Evolutionary conservation across 2,888 invertebrate species (phyloP).

Genomic region (Rugalucina vietnamica): DNA sequence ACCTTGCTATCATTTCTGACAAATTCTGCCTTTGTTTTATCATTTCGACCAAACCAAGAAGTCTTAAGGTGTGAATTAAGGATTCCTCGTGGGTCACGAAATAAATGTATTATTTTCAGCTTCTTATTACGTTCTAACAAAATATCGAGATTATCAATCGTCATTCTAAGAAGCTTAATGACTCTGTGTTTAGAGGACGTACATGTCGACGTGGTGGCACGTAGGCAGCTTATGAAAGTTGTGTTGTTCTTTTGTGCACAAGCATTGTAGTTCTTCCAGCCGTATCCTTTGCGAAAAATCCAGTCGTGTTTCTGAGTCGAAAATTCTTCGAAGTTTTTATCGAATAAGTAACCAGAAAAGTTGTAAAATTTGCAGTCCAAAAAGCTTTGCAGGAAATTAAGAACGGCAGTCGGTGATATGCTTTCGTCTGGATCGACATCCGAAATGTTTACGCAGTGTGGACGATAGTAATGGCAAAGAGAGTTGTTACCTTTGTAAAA

Average conservation of each 20-base stretch:
- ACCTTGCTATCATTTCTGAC: conserved; percentile 3
- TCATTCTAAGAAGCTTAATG: neutral
- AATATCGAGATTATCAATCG: neutral
- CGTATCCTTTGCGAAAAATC: neutral
- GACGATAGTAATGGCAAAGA: neutral
- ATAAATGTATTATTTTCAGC: neutral
- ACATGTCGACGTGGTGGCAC: neutral
- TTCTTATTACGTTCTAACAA: neutral
- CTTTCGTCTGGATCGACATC: neutral
- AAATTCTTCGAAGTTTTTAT: neutral
- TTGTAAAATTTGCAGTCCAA: neutral
- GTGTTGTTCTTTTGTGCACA: neutral
- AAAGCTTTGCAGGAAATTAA: neutral
- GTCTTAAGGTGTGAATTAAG: neutral
- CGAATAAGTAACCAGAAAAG: neutral
- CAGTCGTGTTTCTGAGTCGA: neutral
- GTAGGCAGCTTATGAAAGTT: neutral
- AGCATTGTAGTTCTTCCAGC: neutral
- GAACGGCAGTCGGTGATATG: neutral
- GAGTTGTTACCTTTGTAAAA: neutral
- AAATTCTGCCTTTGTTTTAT: neutral
- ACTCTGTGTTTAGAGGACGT: neutral
- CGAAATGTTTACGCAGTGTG: neutral
- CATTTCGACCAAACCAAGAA: neutral
- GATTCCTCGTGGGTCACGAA: neutral